Percentiles rank a stretch among this genome's conserved stretches.
phyloP scores from a whole-genome alignment of 2,113 vertebrate genomes.

The Gymnarchus niloticus region DNA sequence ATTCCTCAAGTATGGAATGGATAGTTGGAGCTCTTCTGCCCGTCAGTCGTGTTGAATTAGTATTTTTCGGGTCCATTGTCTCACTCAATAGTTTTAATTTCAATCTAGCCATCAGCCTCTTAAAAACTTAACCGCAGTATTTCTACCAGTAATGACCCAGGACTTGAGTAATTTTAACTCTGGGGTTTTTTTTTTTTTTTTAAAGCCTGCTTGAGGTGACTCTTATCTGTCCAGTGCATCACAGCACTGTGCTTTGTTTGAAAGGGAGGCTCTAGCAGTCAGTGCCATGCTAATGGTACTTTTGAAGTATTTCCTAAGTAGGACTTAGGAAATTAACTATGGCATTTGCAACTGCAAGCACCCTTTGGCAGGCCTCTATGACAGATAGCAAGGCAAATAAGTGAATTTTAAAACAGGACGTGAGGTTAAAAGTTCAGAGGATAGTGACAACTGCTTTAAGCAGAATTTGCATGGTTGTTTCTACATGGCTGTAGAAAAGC shows the following conservation, averaged over 20 bases:
- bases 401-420: background rate
- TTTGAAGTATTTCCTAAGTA: background rate
- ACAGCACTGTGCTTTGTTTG: background rate
- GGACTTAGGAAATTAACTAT: background rate
- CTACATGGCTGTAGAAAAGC: background rate
- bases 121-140: slow-evolving; percentile 56
- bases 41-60: background rate
- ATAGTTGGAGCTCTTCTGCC: background rate
- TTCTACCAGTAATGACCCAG: slow-evolving; percentile 51
- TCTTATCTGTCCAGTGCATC: background rate
- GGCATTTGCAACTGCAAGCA: background rate
- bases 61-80: background rate
- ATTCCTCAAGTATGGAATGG: slow-evolving; percentile 34
- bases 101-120: slow-evolving; percentile 40
- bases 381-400: background rate
- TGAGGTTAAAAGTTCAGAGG: background rate
- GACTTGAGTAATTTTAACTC: slow-evolving; percentile 41
- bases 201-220: slow-evolving; percentile 41
- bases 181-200: slow-evolving; percentile 38
- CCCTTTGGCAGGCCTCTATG: background rate
- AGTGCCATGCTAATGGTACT: background rate
- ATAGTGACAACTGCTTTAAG: background rate
- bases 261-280: background rate
- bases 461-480: background rate
- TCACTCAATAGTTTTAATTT: slow-evolving; percentile 26